Percentiles rank a stretch among this genome's conserved stretches.
phyloP scores from a whole-genome alignment of 1,140 invertebrate species.

The Zaprionus capensis region DNA sequence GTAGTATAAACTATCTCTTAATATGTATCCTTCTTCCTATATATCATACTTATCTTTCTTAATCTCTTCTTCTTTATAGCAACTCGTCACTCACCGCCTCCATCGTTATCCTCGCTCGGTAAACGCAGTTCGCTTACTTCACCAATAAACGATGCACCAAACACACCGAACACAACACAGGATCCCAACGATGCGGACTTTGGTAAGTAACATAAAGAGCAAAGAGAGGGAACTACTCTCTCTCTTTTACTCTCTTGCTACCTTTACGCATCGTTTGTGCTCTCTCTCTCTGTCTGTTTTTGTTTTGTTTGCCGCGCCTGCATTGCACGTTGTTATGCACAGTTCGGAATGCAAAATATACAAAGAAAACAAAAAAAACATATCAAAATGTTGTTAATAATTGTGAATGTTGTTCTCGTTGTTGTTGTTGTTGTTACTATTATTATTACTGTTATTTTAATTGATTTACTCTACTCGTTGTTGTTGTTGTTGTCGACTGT shows the following conservation, averaged over 20 bases:
- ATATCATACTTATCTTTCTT: not conserved
- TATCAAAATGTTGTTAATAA: conserved; percentile 31
- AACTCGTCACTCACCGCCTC: conserved; percentile 65
- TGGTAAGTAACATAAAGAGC: conserved; percentile 55
- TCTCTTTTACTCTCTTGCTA: not conserved
- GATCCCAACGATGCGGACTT: conserved; percentile 65
- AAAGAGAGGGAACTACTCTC: not conserved
- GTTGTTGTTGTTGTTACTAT: conserved; percentile 35
- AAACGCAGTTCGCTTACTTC: conserved; percentile 35
- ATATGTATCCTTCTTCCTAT: not conserved
- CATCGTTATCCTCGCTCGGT: conserved; percentile 1
- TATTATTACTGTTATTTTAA: conserved; percentile 16
- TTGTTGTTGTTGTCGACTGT: conserved; percentile 43
- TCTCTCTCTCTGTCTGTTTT: conserved; percentile 17
- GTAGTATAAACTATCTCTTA: no score
- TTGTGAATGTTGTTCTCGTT: conserved; percentile 56
- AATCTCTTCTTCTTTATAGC: conserved; percentile 29
- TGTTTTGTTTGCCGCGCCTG: conserved; percentile 45
- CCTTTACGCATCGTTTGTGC: conserved; percentile 42
- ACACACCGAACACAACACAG: conserved; percentile 62
- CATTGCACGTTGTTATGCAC: conserved; percentile 44
- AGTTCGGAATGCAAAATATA: conserved; percentile 35
- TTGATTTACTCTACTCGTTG: conserved; percentile 32
- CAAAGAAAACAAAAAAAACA: conserved; percentile 12
- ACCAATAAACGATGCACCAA: conserved; percentile 57